These are phyloP conservation scores for Caenorhabditis angaria DNA, from an alignment of 2,888 invertebrate genomes.

Conservation along the genomic window DNA sequence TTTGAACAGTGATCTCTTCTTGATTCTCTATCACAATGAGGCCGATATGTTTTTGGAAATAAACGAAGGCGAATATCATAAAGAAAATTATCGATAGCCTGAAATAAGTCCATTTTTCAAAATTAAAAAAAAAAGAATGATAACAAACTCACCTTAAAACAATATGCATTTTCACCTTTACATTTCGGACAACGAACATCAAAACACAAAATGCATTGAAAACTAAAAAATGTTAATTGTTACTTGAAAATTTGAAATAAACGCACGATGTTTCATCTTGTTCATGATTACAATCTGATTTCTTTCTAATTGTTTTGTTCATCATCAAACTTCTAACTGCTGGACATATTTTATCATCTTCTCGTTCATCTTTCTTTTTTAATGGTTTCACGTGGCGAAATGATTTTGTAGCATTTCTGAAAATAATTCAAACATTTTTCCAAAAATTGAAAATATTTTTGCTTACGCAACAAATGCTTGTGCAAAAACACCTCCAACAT, in stretches of 20 bases:
- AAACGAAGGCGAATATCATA: constrained; percentile 37
- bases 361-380: neutral
- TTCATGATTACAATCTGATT: constrained; percentile 21
- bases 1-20: neutral
- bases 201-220: constrained; percentile 41
- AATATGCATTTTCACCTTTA: constrained; percentile 34
- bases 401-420: constrained; percentile 25
- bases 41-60: constrained; percentile 33
- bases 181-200: constrained; percentile 30
- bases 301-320: neutral
- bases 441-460: neutral
- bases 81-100: constrained; percentile 40
- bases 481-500: constrained; percentile 26
- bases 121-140: neutral
- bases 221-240: constrained; percentile 12
- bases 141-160: constrained; percentile 19
- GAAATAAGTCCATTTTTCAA: constrained; percentile 5
- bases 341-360: constrained; percentile 11
- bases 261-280: no score
- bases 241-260: no score
- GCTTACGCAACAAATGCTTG: constrained; percentile 39
- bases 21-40: constrained; percentile 1
- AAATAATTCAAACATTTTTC: neutral
- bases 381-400: constrained; percentile 34
- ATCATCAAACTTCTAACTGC: constrained; percentile 7